phyloP scores from a whole-genome alignment of 2,888 invertebrate species.

The Hybos culiciformis region DNA sequence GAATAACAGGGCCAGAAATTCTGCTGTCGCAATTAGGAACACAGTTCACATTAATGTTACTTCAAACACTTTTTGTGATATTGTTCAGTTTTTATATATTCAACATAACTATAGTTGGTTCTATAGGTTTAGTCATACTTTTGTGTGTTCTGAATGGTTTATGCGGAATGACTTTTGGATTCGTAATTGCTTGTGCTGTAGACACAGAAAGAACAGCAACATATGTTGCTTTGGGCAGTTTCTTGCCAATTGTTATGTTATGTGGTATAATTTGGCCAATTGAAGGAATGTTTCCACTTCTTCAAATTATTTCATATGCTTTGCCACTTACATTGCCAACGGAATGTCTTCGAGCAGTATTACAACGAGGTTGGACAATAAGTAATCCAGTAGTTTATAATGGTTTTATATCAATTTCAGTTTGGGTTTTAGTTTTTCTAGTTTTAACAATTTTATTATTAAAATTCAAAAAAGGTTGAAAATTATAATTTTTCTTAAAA shows the following conservation, averaged over 20 bases:
- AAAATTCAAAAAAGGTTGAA: conserved; percentile 72
- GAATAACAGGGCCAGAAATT: conserved; percentile 64
- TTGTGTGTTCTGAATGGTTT: conserved; percentile 71
- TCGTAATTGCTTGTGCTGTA: conserved; percentile 65
- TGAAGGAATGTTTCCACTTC: conserved; percentile 72
- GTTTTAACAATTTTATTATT: conserved; percentile 58
- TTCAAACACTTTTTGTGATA: conserved; percentile 67
- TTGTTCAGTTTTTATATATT: conserved; percentile 66
- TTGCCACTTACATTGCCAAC: conserved; percentile 80
- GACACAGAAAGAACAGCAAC: conserved; percentile 76
- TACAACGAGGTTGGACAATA: conserved; percentile 73
- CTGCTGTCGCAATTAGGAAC: conserved; percentile 76
- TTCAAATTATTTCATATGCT: conserved; percentile 57
- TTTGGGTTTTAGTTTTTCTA: conserved; percentile 69
- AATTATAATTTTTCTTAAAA: too few relatives aligned
- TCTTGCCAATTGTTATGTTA: conserved; percentile 70
- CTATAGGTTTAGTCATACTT: conserved; percentile 55
- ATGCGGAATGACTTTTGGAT: conserved; percentile 88
- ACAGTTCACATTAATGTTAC: conserved; percentile 76
- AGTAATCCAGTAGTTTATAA: conserved; percentile 56
- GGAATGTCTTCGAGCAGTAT: conserved; percentile 70
- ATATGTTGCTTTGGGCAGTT: conserved; percentile 72
- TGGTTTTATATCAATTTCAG: conserved; percentile 63
- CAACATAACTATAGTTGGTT: conserved; percentile 62
- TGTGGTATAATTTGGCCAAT: conserved; percentile 92